A percentile compares a stretch with the other conserved stretches of the same genome.
phyloP scores from a whole-genome alignment of 2,797 vertebrate species.

The Echeneis naucrates region DNA sequence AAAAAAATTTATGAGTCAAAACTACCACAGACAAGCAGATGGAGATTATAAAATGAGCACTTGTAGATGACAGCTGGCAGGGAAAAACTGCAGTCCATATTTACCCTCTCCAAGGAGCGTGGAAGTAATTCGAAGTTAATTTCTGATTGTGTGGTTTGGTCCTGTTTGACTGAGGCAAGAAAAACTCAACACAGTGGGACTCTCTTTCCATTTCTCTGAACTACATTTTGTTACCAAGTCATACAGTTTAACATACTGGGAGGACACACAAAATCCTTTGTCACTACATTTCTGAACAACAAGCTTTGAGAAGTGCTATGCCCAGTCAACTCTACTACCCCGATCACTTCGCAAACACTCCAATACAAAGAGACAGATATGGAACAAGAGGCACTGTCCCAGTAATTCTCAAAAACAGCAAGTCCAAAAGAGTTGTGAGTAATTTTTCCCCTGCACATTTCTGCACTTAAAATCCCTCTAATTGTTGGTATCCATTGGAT shows the following conservation, averaged over 20 bases:
- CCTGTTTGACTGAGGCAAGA: conserved; percentile 28
- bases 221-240: neutral
- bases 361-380: conserved; percentile 65
- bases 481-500: neutral
- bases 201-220: conserved; percentile 7
- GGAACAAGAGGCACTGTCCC: conserved; percentile 54
- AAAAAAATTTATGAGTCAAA: conserved; percentile 14
- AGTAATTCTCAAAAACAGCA: neutral
- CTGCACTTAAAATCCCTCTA: neutral
- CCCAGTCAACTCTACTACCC: conserved; percentile 27
- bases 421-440: neutral
- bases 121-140: neutral
- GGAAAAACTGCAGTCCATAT: neutral
- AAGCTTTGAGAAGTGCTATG: conserved; percentile 16
- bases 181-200: neutral
- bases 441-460: neutral
- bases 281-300: conserved; percentile 7
- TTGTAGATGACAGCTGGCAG: neutral
- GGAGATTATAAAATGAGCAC: conserved; percentile 1
- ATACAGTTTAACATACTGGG: neutral
- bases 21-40: conserved; percentile 21
- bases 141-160: too few species aligned
- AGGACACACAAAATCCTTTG: conserved; percentile 4
- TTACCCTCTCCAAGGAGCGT: neutral
- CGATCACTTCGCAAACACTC: conserved; percentile 28